Conservation (phyloP, 2,888 invertebrate genomes). For the Eudasyphora cyanicolor region DNA sequence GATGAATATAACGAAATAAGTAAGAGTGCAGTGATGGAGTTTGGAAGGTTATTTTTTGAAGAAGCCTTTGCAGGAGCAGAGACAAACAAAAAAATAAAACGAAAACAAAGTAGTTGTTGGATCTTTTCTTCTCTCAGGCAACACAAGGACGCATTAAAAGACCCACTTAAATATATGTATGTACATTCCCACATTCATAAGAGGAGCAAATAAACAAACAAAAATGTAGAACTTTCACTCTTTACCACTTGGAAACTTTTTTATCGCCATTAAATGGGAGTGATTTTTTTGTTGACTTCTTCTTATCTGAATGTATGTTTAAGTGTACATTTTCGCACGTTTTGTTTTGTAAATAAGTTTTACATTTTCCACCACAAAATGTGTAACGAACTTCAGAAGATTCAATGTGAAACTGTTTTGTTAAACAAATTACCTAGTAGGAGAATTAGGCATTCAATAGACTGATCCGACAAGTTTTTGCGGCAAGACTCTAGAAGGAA, state of each 20-base stretch:
- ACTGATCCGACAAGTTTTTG: too few relatives aligned
- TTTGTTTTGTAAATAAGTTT: too few relatives aligned
- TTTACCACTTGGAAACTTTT: conserved; percentile 47
- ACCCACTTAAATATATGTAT: conserved; percentile 47
- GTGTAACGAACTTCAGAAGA: too few relatives aligned
- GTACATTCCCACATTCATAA: conserved; percentile 28
- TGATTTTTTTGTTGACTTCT: background rate
- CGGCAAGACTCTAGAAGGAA: too few relatives aligned
- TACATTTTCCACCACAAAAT: too few relatives aligned
- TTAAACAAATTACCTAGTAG: too few relatives aligned
- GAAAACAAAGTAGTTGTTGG: background rate
- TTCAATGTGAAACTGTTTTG: too few relatives aligned
- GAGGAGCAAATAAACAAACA: conserved; percentile 31
- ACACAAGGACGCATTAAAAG: conserved; percentile 54
- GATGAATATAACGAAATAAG: background rate
- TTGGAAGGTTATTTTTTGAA: background rate
- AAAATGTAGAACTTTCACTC: conserved; percentile 55
- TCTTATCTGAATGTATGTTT: background rate
- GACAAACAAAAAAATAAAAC: background rate
- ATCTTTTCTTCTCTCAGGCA: background rate
- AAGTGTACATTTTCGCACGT: background rate
- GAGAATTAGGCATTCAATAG: too few relatives aligned
- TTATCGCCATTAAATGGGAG: background rate
- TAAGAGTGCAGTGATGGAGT: background rate
- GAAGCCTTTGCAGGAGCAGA: background rate